Evolutionary conservation across 2,888 invertebrate species (phyloP).

Genomic region (Cephus spinipes): DNA sequence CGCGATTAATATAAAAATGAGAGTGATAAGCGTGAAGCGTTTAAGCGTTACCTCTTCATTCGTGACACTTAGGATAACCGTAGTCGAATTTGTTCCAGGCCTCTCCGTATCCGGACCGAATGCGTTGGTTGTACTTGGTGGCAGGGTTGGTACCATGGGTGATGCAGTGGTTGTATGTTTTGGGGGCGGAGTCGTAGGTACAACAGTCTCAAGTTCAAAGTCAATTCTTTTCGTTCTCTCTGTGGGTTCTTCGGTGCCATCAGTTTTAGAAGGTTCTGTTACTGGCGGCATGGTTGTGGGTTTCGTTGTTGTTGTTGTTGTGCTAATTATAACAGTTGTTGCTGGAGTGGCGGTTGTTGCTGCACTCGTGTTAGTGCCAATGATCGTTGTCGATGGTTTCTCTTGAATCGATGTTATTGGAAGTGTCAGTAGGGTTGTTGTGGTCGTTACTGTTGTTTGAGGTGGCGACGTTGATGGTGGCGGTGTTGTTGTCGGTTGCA

Average conservation of each 20-base stretch:
- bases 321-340: constrained; percentile 31
- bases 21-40: constrained; percentile 42
- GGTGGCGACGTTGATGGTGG: constrained; percentile 35
- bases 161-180: constrained; percentile 38
- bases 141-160: constrained; percentile 29
- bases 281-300: constrained; percentile 29
- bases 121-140: constrained; percentile 16
- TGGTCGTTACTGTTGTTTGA: constrained; percentile 38
- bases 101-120: constrained; percentile 28
- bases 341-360: constrained; percentile 18
- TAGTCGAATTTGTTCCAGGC: constrained; percentile 44
- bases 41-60: constrained; percentile 64
- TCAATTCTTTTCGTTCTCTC: constrained; percentile 43
- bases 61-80: constrained; percentile 53
- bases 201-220: constrained; percentile 35
- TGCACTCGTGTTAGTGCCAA: constrained; percentile 47
- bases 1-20: constrained; percentile 6
- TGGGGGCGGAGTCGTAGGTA: constrained; percentile 34
- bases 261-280: constrained; percentile 39
- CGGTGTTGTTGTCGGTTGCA: constrained; percentile 22
- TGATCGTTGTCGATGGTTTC: constrained; percentile 52
- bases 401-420: constrained; percentile 9
- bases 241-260: constrained; percentile 37
- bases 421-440: constrained; percentile 20
- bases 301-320: constrained; percentile 34